Conservation (phyloP, 2,888 invertebrate genomes). For the Volucella bombylans region DNA sequence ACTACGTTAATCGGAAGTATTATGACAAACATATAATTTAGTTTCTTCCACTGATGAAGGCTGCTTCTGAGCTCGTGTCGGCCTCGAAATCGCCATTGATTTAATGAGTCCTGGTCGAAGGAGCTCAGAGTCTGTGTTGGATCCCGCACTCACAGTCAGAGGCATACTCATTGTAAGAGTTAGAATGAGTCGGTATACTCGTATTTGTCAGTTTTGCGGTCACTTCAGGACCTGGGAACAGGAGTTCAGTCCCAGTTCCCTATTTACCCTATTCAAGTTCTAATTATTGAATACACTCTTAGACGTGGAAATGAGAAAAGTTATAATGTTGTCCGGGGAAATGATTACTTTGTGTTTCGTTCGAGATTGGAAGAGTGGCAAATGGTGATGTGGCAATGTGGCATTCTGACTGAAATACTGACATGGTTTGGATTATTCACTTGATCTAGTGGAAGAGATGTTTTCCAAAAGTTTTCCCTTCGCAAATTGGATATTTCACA, state of each 20-base stretch:
- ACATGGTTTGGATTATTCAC: constrained; percentile 44
- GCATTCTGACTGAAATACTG: constrained; percentile 10
- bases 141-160: not conserved
- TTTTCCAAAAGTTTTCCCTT: not conserved
- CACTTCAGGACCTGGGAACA: constrained; percentile 13
- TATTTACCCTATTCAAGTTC: constrained; percentile 37
- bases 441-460: constrained; percentile 29
- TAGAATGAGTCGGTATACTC: not conserved
- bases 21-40: constrained; percentile 63
- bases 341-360: constrained; percentile 54
- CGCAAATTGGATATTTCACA: not conserved
- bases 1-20: constrained; percentile 63
- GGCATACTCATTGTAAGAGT: not conserved
- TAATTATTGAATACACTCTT: constrained; percentile 68
- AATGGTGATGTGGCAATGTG: constrained; percentile 14
- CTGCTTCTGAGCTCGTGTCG: constrained; percentile 28
- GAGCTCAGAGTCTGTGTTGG: not conserved
- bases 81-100: constrained; percentile 39
- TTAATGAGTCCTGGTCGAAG: constrained; percentile 54
- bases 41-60: constrained; percentile 56
- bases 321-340: constrained; percentile 60
- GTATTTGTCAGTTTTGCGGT: constrained; percentile 51
- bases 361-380: constrained; percentile 8
- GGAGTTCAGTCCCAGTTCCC: no score
- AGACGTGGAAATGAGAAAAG: constrained; percentile 66